Percentiles rank a stretch among this genome's conserved stretches.
Conservation (phyloP, 2,888 invertebrate species). For the Lepidochrysops patricia region DNA sequence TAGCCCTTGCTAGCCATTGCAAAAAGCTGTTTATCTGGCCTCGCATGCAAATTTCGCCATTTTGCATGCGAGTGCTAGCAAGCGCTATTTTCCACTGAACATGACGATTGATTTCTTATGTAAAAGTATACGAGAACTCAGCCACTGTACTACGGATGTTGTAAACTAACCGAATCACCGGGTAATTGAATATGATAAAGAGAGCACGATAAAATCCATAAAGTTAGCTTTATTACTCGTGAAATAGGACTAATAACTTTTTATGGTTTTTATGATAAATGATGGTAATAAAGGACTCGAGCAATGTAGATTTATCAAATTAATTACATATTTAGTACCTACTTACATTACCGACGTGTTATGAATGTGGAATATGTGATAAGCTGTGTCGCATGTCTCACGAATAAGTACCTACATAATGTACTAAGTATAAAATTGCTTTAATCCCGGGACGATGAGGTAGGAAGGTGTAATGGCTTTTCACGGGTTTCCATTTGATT, state of each 20-base stretch:
- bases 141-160: not conserved
- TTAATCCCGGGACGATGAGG: too few species aligned
- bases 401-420: not conserved
- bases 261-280: not conserved
- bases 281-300: not conserved
- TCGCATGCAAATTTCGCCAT: too few species aligned
- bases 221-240: not conserved
- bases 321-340: constrained; percentile 2
- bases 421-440: not conserved
- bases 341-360: not conserved
- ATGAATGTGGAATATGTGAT: not conserved
- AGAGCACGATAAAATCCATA: not conserved
- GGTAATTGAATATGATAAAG: not conserved
- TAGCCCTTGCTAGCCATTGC: too few species aligned
- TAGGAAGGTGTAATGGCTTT: too few species aligned
- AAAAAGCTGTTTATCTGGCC: too few species aligned
- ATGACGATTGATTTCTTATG: not conserved
- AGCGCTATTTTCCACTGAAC: not conserved
- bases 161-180: not conserved
- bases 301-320: not conserved
- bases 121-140: not conserved
- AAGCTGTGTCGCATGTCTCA: not conserved
- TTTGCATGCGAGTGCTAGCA: too few species aligned
- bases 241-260: not conserved
- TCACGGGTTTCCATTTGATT: too few species aligned